Conservation (phyloP, 2,113 vertebrate genomes). For the Pteropus alecto region DNA sequence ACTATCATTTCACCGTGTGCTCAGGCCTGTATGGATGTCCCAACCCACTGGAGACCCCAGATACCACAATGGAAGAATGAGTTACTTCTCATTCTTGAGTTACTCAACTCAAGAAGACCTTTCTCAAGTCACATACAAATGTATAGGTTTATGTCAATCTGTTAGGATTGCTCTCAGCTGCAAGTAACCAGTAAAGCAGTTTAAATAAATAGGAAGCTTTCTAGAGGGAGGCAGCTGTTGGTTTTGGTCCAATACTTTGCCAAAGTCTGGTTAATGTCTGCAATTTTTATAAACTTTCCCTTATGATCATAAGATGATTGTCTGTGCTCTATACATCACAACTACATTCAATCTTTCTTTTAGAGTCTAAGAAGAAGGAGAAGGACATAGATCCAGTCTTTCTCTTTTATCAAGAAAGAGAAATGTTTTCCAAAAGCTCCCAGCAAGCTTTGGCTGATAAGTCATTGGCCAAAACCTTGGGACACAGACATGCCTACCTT, state of each 20-base stretch:
- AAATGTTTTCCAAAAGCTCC: background rate
- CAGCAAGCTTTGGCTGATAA: background rate
- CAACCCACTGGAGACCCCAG: background rate
- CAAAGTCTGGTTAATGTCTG: background rate
- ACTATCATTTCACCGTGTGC: background rate
- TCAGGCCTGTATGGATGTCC: background rate
- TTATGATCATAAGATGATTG: background rate
- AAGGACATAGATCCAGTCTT: background rate
- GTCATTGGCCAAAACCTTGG: background rate
- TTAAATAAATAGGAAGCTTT: conserved; percentile 7
- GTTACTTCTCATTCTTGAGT: background rate
- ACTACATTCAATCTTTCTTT: background rate
- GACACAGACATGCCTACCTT: background rate
- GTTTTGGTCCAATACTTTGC: background rate
- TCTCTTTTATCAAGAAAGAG: background rate
- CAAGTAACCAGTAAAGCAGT: background rate
- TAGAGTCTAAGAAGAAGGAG: background rate
- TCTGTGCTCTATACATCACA: background rate
- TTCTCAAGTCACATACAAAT: background rate
- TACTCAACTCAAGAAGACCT: background rate
- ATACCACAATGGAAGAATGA: background rate
- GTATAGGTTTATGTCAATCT: background rate
- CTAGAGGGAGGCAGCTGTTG: background rate
- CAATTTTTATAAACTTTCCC: background rate
- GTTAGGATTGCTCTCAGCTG: background rate